Base-by-base conservation (phyloP, 1,140 invertebrate species). In the Oscheius sp. region DNA sequence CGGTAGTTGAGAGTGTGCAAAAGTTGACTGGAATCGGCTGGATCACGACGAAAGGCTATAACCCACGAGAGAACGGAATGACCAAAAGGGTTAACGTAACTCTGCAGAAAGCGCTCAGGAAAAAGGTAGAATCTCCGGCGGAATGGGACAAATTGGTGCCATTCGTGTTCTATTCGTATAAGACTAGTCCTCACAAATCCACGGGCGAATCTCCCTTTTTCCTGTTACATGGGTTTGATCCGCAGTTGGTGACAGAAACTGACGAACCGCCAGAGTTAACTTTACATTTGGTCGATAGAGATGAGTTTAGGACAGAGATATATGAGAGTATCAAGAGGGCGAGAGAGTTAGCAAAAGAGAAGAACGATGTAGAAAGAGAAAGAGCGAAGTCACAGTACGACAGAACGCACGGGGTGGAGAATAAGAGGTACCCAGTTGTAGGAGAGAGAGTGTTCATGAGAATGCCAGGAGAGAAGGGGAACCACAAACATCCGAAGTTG, bases 21-120 rank as follows among this genome's bases (percentile, higher is more conserved):
- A 38, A 45, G 18, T 4, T 61, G 68, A 15, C 35, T 31, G 15
- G 29, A 0, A 70, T 70, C 3, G 52, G 45, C 3, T 32, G 52
- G 34, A 20, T 42, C 2, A 42, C 20, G 28, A 70, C 68, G 2
- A 59, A 59, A 20, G 36, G 52, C 13, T 70, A 70, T 34, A 58
- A 70, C 28, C 36, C 49, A 35, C 23, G 68, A 46, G 68, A 46
- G 7, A 70, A 70, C 38, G 68, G 68, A 10, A 18, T 10, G 7
- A 52, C 52, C 2, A 58, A 70, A 42, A 61, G 68, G 46, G 52
- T 70, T 20, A 70, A 70, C n/a, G 31, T 38, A 20, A 61, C 68
- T 42, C n/a, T 42, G 38, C 38, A 42, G 38, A 42, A n/a, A 42
- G 38, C 38, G 38, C 38, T 42, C 38, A 7, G 38, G 7, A 42